Conservation (phyloP, 1,140 invertebrate genomes). For the Meloidogyne hapla region DNA sequence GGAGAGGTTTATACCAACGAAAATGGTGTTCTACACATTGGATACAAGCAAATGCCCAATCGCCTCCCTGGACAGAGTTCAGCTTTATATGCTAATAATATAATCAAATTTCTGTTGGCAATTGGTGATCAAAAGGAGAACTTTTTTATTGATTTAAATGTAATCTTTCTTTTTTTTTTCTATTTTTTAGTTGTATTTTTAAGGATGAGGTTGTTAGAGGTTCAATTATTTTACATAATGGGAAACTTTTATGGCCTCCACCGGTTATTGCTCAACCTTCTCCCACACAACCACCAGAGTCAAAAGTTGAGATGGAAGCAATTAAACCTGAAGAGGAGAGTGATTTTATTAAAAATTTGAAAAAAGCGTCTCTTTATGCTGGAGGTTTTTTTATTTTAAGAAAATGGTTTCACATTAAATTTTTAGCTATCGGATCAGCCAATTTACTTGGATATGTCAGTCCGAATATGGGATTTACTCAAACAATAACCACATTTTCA, state of each 20-base stretch:
- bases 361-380: conserved; percentile 74
- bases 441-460: conserved; percentile 75
- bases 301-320: conserved; percentile 27
- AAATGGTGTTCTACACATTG: conserved; percentile 80
- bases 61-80: conserved; percentile 81
- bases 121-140: conserved; percentile 73
- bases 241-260: conserved; percentile 78
- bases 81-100: conserved; percentile 84
- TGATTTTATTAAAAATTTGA: conserved; percentile 69
- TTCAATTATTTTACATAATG: conserved; percentile 76
- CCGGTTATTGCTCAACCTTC: conserved; percentile 66
- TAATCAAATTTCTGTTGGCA: conserved; percentile 81
- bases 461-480: conserved; percentile 79
- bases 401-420: conserved; percentile 36
- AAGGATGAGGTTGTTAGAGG: conserved; percentile 82
- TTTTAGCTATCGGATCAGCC: conserved; percentile 72
- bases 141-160: conserved; percentile 75
- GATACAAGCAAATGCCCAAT: conserved; percentile 77
- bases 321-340: conserved; percentile 65
- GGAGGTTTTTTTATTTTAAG: conserved; percentile 66
- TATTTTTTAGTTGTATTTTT: neutral
- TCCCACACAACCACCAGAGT: conserved; percentile 58
- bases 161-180: neutral
- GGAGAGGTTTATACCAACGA: conserved; percentile 73
- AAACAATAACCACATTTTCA: conserved; percentile 82